Percentiles rank a stretch among this genome's conserved stretches.
These are phyloP conservation scores for Drosophila tsacasi DNA, from an alignment of 1,140 invertebrate genomes.

Conservation along the genomic window DNA sequence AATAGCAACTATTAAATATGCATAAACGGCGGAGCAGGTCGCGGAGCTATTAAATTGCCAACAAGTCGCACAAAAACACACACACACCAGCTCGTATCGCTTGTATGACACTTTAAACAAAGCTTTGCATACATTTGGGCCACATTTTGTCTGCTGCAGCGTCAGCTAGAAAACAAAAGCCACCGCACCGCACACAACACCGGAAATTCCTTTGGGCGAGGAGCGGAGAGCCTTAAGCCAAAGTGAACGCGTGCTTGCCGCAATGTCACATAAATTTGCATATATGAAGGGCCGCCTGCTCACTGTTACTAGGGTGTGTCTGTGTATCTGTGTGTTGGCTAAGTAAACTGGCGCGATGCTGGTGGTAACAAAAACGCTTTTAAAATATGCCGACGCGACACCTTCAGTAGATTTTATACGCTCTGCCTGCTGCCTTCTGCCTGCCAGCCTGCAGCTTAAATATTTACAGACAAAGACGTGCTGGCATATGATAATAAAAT, in stretches of 20 bases:
- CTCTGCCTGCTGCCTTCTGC: constrained; percentile 8
- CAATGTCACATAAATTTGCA: constrained; percentile 81
- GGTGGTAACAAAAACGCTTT: constrained; percentile 78
- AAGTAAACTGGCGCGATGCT: constrained; percentile 66
- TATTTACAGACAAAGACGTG: constrained; percentile 27
- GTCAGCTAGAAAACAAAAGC: constrained; percentile 84
- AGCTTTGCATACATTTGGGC: constrained; percentile 78
- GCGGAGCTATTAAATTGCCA: constrained; percentile 76
- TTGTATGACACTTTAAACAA: constrained; percentile 72
- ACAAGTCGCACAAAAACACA: constrained; percentile 53
- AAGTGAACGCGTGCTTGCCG: constrained; percentile 75
- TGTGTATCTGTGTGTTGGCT: constrained; percentile 49
- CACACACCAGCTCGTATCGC: constrained; percentile 14
- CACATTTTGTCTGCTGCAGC: constrained; percentile 66
- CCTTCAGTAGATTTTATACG: constrained; percentile 83
- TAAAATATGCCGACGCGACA: constrained; percentile 85
- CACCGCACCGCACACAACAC: constrained; percentile 28
- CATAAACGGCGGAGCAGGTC: constrained; percentile 73
- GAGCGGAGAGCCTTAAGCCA: constrained; percentile 61
- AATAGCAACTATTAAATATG: constrained; percentile 84
- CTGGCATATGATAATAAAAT: constrained; percentile 77
- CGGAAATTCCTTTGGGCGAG: constrained; percentile 79
- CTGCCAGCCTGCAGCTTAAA: constrained; percentile 17
- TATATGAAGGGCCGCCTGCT: constrained; percentile 51
- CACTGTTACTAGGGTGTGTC: constrained; percentile 8